Evolutionary conservation across 2,888 invertebrate genomes (phyloP), one percentile per base, ranked within the genome.

Genomic region (Zaprionus obscuricornis): DNA sequence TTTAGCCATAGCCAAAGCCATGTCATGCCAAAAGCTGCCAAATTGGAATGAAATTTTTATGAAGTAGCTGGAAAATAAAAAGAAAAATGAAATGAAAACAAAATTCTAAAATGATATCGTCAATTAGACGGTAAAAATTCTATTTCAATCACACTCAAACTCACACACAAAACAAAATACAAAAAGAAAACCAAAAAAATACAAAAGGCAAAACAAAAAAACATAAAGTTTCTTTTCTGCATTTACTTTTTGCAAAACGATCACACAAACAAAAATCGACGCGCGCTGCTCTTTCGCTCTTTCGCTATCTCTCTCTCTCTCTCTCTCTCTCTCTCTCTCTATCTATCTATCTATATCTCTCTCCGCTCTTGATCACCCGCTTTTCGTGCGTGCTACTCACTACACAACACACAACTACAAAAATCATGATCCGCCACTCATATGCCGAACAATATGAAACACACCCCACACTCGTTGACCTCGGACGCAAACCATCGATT

Each of bases 171-270:
- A 33, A 43, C 39, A 24, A 59, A 49, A 29, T 10, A 37, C 17
- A 36, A 56, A 68, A 55, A 49, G 46, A 78, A 57, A 27, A 57
- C 67, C 71, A 66, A 65, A 42, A 51, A 52, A 60, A 66, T 54
- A 17, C 54, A 42, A 51, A 55, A 57, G 58, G 7, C 22, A 33
- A 42, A 42, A 27, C 10, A 14, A 7, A 17, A 26, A 82, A 71
- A 75, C 84, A 79, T 79, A 58, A 84, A 84, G 78, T 85, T 85
- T 86, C 62, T 81, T 86, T 78, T 86, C 59, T 86, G 82, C 85
- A 85, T 79, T 86, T 86, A 85, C 55, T 85, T 79, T 84, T 86
- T 86, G 75, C 58, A 43, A 75, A 77, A 59, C 46, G 45, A 68
- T 72, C 63, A 45, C 49, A 42, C 62, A 62, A 57, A 26, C 33